Evolutionary conservation across 2,797 vertebrate species (phyloP).

Genomic region (Pseudocheirus occidentalis): DNA sequence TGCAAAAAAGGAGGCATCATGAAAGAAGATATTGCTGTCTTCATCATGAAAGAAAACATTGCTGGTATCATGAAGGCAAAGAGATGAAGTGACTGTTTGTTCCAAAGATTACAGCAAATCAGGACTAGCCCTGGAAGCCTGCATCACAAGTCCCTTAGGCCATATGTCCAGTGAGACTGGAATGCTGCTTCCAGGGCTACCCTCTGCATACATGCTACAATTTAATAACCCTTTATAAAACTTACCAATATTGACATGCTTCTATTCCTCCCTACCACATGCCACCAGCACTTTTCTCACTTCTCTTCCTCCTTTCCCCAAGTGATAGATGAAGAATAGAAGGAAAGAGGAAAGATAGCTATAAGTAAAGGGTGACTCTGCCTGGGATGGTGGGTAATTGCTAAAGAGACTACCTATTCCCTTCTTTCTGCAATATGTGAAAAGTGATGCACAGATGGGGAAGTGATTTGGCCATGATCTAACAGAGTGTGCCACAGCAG

Average conservation of each 20-base stretch:
- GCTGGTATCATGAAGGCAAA: not conserved
- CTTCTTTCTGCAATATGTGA: not conserved
- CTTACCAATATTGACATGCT: not conserved
- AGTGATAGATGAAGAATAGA: not conserved
- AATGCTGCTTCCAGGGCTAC: not conserved
- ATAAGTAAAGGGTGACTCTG: not conserved
- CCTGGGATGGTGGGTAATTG: not conserved
- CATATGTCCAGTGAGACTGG: not conserved
- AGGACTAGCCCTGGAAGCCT: not conserved
- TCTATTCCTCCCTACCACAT: not conserved
- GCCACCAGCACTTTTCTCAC: not conserved
- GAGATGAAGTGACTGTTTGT: not conserved
- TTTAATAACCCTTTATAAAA: slow-evolving; percentile 1
- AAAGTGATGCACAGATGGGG: not conserved
- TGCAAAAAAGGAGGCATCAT: not conserved
- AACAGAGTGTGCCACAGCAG: not conserved
- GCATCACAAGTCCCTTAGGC: not conserved
- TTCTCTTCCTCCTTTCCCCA: not conserved
- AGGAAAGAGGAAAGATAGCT: not conserved
- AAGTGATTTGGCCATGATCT: not conserved
- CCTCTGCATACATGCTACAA: not conserved
- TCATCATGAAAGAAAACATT: not conserved
- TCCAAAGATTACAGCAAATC: not conserved
- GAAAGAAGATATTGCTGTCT: not conserved
- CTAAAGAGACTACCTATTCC: not conserved